phyloP scores from a whole-genome alignment of 2,888 invertebrate genomes.

The Hymenopus coronatus region DNA sequence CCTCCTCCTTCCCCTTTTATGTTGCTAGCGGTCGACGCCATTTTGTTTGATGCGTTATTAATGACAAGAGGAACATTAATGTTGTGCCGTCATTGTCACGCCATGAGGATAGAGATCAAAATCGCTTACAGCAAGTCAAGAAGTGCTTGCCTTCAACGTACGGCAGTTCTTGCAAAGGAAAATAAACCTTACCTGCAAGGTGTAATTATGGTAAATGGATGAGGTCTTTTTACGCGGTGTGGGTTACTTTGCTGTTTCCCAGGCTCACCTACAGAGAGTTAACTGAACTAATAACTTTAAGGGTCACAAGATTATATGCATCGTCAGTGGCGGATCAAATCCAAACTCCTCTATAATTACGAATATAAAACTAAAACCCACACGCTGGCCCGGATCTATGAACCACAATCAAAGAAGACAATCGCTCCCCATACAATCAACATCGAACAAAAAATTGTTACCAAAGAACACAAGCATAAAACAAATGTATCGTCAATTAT shows the following conservation, averaged over 20 bases:
- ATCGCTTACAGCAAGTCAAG: constrained; percentile 11
- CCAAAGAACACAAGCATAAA: too few relatives aligned
- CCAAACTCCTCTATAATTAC: neutral
- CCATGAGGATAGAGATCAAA: constrained; percentile 15
- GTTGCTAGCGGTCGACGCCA: constrained; percentile 28
- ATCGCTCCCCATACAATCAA: too few relatives aligned
- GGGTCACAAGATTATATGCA: neutral
- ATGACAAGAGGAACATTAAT: constrained; percentile 25
- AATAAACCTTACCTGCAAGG: neutral
- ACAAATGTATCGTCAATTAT: too few relatives aligned
- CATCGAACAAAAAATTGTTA: too few relatives aligned
- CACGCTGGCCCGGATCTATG: too few relatives aligned
- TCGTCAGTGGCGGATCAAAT: neutral
- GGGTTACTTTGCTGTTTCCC: neutral
- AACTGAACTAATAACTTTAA: neutral
- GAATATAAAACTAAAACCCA: too few relatives aligned
- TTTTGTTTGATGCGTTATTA: constrained; percentile 33
- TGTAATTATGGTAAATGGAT: constrained; percentile 8
- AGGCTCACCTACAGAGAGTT: neutral
- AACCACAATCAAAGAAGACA: too few relatives aligned
- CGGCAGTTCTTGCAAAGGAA: neutral
- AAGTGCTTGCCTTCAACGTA: neutral
- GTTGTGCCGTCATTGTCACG: constrained; percentile 19
- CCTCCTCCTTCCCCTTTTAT: constrained; percentile 22
- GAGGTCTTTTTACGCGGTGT: neutral